Evolutionary conservation across 2,888 invertebrate species (phyloP).

Genomic region (Odontothrips loti): DNA sequence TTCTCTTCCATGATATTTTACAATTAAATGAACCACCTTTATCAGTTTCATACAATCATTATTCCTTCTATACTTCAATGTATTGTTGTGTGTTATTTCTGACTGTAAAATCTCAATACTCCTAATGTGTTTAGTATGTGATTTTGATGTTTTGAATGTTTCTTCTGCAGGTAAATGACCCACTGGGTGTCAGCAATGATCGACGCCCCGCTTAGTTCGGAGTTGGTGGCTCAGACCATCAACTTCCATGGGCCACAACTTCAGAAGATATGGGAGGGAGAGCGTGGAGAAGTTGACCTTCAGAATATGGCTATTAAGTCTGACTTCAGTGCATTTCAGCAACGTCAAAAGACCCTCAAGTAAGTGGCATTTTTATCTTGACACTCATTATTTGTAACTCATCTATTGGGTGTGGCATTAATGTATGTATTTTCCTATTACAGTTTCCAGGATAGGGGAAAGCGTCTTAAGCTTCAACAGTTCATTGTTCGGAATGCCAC

Average conservation of each 20-base stretch:
- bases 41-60: background rate
- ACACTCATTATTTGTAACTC: background rate
- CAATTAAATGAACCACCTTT: background rate
- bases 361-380: conserved; percentile 39
- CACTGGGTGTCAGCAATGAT: conserved; percentile 30
- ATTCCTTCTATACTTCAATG: no score
- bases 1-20: background rate
- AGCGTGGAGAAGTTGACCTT: conserved; percentile 73
- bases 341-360: conserved; percentile 74
- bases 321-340: conserved; percentile 71
- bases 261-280: conserved; percentile 83
- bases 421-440: conserved; percentile 34
- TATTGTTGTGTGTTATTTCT: no score
- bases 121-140: no score
- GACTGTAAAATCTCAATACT: no score
- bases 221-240: conserved; percentile 64
- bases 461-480: conserved; percentile 76
- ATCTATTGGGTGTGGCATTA: no score
- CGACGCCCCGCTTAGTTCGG: conserved; percentile 48
- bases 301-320: conserved; percentile 58
- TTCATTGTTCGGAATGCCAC: conserved; percentile 82
- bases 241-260: conserved; percentile 84
- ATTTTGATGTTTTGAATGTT: background rate
- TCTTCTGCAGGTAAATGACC: background rate
- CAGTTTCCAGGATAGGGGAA: conserved; percentile 74